These are phyloP conservation scores for Macrostomum lignano DNA, from an alignment of 1,140 invertebrate species.

Conservation along the genomic window DNA sequence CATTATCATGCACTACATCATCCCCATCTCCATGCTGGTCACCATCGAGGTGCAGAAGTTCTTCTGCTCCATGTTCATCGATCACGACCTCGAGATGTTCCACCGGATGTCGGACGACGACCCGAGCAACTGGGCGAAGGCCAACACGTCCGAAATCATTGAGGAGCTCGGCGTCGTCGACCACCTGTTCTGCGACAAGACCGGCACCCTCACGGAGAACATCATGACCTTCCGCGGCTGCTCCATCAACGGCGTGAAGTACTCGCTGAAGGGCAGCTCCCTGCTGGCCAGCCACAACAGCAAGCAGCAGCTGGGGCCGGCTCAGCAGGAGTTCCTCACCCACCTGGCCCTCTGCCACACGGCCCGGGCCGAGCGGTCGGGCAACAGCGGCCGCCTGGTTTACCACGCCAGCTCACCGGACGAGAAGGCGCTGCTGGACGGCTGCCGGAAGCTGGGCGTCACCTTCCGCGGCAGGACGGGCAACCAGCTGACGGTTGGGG, in stretches of 20 bases:
- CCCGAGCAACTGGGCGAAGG: conserved; percentile 9
- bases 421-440: conserved; percentile 56
- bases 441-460: conserved; percentile 37
- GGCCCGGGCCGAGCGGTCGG: conserved; percentile 33
- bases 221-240: conserved; percentile 38
- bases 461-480: no score
- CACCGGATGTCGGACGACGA: no score
- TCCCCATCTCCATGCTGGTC: conserved; percentile 41
- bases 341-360: conserved; percentile 46
- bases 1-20: conserved; percentile 38
- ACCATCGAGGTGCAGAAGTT: conserved; percentile 41
- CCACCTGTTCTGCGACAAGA: conserved; percentile 42
- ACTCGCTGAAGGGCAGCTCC: no score
- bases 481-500: no score
- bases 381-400: no score
- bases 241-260: conserved; percentile 29
- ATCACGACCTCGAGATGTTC: conserved; percentile 36
- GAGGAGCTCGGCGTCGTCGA: conserved; percentile 24
- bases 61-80: conserved; percentile 35
- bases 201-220: conserved; percentile 45
- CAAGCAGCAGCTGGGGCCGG: no score
- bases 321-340: conserved; percentile 36
- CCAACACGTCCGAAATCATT: conserved; percentile 36
- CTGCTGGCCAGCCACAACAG: no score
- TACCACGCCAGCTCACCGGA: conserved; percentile 53